Evolutionary conservation across 2,797 vertebrate species (phyloP).

Genomic region (Botia kubotai): DNA sequence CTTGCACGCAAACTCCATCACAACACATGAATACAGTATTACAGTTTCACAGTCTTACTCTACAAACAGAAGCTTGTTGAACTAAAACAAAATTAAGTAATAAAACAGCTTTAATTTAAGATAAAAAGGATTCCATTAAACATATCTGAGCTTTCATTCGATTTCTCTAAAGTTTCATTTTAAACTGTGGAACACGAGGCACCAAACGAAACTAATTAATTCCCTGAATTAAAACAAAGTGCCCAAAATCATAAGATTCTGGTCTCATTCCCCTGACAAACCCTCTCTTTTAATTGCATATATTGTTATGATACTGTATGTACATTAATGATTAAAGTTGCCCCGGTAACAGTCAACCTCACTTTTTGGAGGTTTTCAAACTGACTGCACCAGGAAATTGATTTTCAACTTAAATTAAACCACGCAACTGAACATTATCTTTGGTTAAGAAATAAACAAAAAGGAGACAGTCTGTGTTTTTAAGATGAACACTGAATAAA

Average conservation of each 20-base stretch:
- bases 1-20: constrained; percentile 47
- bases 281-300: constrained; percentile 2
- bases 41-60: constrained; percentile 69
- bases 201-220: constrained; percentile 41
- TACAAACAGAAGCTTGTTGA: constrained; percentile 56
- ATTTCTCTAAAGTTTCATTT: constrained; percentile 32
- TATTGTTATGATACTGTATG: constrained; percentile 49
- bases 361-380: constrained; percentile 60
- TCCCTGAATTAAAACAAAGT: constrained; percentile 81
- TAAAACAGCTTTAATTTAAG: constrained; percentile 40
- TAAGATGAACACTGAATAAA: constrained; percentile 25
- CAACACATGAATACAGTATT: constrained; percentile 54
- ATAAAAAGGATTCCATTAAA: constrained; percentile 37
- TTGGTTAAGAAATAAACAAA: constrained; percentile 71
- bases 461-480: constrained; percentile 18
- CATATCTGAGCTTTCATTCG: constrained; percentile 47
- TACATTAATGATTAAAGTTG: constrained; percentile 55
- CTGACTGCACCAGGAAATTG: constrained; percentile 78
- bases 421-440: constrained; percentile 69
- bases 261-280: constrained; percentile 14
- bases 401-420: constrained; percentile 53
- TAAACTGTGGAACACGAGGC: constrained; percentile 44
- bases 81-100: constrained; percentile 58
- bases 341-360: constrained; percentile 63
- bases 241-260: constrained; percentile 66